phyloP scores from a whole-genome alignment of 2,797 vertebrate genomes.

The Sebastes goodei region DNA sequence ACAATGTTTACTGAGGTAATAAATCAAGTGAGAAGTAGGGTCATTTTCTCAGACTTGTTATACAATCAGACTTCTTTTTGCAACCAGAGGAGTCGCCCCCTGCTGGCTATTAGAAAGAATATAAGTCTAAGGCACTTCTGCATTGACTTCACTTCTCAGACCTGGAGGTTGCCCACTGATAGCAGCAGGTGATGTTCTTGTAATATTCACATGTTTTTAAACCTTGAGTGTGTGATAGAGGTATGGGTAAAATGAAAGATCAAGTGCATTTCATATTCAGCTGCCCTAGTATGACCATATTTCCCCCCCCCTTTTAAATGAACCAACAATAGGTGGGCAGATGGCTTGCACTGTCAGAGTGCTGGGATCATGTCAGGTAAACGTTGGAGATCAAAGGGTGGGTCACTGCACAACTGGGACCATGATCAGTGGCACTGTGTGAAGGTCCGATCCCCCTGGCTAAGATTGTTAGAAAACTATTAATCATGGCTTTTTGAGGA shows the following conservation, averaged over 20 bases:
- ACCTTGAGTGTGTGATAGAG: neutral
- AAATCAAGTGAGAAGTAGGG: too few species aligned
- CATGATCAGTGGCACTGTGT: constrained; percentile 6
- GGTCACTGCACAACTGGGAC: constrained; percentile 13
- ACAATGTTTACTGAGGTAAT: too few species aligned
- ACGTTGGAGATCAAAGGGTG: constrained; percentile 32
- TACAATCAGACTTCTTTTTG: too few species aligned
- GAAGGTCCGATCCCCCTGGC: neutral
- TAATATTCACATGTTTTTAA: neutral
- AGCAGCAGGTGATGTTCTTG: neutral
- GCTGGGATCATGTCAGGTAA: constrained; percentile 9
- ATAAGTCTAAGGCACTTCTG: too few species aligned
- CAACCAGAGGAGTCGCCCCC: too few species aligned
- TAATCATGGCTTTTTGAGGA: constrained; percentile 10
- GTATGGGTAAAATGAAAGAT: neutral
- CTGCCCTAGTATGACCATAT: neutral
- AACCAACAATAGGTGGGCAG: constrained; percentile 7
- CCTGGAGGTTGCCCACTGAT: too few species aligned
- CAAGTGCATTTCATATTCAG: neutral
- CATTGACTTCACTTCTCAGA: too few species aligned
- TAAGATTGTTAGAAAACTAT: constrained; percentile 12
- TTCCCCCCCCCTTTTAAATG: neutral
- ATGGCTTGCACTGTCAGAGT: constrained; percentile 12
- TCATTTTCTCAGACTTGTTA: too few species aligned
- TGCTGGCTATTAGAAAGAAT: too few species aligned